Evolutionary conservation across 2,797 vertebrate genomes (phyloP).

Genomic region (Gephyroberyx darwinii): DNA sequence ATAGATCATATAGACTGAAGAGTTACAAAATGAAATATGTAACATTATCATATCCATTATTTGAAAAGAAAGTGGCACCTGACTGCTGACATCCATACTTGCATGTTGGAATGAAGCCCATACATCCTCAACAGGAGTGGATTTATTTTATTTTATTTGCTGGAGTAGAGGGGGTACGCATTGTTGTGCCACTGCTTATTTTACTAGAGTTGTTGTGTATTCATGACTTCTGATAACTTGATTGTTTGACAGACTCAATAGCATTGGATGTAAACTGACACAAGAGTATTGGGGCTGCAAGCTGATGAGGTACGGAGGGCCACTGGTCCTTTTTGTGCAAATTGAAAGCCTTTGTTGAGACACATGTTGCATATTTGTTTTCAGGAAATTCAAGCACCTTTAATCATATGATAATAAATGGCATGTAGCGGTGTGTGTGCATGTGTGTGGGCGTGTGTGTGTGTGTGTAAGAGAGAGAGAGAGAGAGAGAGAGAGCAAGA

Average conservation of each 20-base stretch:
- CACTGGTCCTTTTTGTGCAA: too few species aligned
- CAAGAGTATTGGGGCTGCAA: too few species aligned
- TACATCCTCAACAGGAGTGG: too few species aligned
- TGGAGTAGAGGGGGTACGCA: background rate
- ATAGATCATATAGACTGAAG: background rate
- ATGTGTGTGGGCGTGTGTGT: constrained; percentile 16
- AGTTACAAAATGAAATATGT: background rate
- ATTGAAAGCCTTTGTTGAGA: too few species aligned
- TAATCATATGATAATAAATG: background rate
- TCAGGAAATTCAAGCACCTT: too few species aligned
- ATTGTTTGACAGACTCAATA: background rate
- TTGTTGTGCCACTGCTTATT: background rate
- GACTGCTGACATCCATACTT: too few species aligned
- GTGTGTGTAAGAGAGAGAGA: too few species aligned
- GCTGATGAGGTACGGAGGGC: too few species aligned
- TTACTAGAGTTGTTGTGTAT: background rate
- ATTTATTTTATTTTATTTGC: background rate
- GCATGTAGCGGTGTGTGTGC: constrained; percentile 14
- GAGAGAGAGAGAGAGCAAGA: too few species aligned
- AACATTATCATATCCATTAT: background rate
- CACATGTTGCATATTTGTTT: too few species aligned
- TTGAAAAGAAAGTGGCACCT: background rate
- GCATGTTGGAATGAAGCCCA: too few species aligned
- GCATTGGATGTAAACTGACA: background rate
- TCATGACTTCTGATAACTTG: constrained; percentile 5